Evolutionary conservation across 2,888 invertebrate genomes (phyloP).

Genomic region (Pseudococcus longispinus): DNA sequence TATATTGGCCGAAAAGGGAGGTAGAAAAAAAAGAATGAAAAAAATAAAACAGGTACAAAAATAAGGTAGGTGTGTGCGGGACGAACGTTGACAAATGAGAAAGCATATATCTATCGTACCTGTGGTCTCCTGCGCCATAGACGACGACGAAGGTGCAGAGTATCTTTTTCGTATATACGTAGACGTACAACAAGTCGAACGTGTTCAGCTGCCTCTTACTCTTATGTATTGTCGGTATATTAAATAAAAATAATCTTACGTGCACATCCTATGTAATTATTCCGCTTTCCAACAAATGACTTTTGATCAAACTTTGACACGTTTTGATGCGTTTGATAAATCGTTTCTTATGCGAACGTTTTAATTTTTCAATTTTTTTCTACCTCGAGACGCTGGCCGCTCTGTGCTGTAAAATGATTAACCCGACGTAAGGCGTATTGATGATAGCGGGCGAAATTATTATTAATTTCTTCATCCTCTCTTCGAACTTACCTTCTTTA

Average conservation of each 20-base stretch:
- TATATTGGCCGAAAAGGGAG: not conserved
- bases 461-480: not conserved
- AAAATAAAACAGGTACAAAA: slow-evolving; percentile 38
- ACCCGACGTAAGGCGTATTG: slow-evolving; percentile 19
- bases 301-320: slow-evolving; percentile 56
- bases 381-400: not conserved
- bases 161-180: not conserved
- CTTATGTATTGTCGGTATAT: slow-evolving; percentile 52
- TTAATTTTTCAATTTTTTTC: slow-evolving; percentile 46
- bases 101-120: slow-evolving; percentile 48
- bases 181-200: not conserved
- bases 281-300: slow-evolving; percentile 56
- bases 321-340: slow-evolving; percentile 51
- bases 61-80: slow-evolving; percentile 54
- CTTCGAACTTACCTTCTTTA: not conserved
- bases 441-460: slow-evolving; percentile 37
- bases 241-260: slow-evolving; percentile 52
- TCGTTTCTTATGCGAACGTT: slow-evolving; percentile 48
- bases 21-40: not conserved
- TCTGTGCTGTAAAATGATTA: not conserved
- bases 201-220: slow-evolving; percentile 50
- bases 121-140: not conserved
- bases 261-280: slow-evolving; percentile 52
- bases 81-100: slow-evolving; percentile 56
- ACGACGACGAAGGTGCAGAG: not conserved